Percentiles rank a stretch among this genome's conserved stretches.
Evolutionary conservation across 1,140 invertebrate genomes (phyloP).

Genomic region (Oncopeltus fasciatus): DNA sequence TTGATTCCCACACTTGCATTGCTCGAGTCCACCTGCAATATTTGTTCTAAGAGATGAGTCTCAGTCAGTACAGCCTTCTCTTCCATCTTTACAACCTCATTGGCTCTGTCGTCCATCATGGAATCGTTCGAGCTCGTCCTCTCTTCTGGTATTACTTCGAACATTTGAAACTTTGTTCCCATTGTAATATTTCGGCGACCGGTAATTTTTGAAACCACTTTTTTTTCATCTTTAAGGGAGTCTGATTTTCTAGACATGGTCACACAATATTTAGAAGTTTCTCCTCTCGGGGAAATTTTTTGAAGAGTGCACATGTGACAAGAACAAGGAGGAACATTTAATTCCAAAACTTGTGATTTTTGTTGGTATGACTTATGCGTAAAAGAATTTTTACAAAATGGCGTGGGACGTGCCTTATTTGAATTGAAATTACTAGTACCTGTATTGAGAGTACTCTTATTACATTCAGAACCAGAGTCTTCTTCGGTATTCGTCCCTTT

Average conservation of each 20-base stretch:
- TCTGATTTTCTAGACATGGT: not conserved
- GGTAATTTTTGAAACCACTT: slow-evolving; percentile 6
- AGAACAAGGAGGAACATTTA: slow-evolving; percentile 13
- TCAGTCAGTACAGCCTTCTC: slow-evolving; percentile 13
- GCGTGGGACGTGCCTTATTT: not conserved
- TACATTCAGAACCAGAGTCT: not conserved
- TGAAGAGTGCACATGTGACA: slow-evolving; percentile 17
- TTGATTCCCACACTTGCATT: not conserved
- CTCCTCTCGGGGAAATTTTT: not conserved
- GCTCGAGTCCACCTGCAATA: slow-evolving; percentile 10
- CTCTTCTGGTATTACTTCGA: slow-evolving; percentile 26
- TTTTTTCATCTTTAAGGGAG: not conserved
- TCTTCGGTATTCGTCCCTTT: not conserved
- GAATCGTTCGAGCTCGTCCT: slow-evolving; percentile 19
- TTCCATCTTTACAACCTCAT: slow-evolving; percentile 1
- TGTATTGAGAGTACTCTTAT: not conserved
- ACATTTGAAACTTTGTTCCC: slow-evolving; percentile 17
- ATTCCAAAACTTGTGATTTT: slow-evolving; percentile 12
- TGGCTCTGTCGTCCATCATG: slow-evolving; percentile 4
- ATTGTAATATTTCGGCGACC: slow-evolving; percentile 6
- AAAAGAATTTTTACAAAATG: slow-evolving; percentile 2
- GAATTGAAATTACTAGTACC: not conserved
- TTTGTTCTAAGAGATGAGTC: slow-evolving; percentile 4
- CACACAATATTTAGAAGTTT: too few relatives aligned
- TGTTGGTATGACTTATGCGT: not conserved